Percentiles rank a stretch among this genome's conserved stretches.
These are phyloP conservation scores for Catharus fuscescens DNA, from an alignment of 2,113 vertebrate species.

Conservation along the genomic window DNA sequence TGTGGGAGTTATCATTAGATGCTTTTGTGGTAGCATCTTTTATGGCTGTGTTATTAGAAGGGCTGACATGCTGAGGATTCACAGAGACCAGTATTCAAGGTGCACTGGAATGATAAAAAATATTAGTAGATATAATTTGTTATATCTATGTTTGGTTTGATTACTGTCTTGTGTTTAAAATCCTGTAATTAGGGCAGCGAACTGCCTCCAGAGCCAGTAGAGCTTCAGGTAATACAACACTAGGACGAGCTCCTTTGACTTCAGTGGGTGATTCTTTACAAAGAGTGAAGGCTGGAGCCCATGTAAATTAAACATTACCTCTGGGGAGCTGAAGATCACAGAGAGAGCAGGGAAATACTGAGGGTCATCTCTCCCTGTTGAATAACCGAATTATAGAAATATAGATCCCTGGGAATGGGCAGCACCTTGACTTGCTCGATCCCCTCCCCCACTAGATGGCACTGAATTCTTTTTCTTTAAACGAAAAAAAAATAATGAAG, in stretches of 20 bases:
- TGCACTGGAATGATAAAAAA: constrained; percentile 46
- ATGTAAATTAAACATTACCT: neutral
- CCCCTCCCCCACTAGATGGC: constrained; percentile 85
- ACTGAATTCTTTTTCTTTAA: constrained; percentile 74
- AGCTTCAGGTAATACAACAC: neutral
- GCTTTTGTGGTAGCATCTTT: neutral
- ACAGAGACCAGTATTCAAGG: neutral
- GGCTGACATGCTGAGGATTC: neutral
- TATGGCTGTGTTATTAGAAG: neutral
- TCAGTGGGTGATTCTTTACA: neutral
- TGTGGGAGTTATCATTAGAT: neutral
- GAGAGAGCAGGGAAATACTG: neutral
- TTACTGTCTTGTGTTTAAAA: constrained; percentile 55
- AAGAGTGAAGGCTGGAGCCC: neutral
- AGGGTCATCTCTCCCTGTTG: neutral
- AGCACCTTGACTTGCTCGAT: neutral
- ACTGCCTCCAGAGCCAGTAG: constrained; percentile 15
- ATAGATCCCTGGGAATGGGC: neutral
- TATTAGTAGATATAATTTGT: constrained; percentile 57
- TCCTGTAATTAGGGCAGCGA: constrained; percentile 7
- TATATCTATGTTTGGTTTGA: constrained; percentile 61
- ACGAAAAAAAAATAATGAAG: neutral
- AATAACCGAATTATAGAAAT: neutral
- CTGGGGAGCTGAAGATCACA: neutral
- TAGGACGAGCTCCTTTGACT: neutral